phyloP scores from a whole-genome alignment of 2,113 vertebrate genomes.

The Chunga burmeisteri region DNA sequence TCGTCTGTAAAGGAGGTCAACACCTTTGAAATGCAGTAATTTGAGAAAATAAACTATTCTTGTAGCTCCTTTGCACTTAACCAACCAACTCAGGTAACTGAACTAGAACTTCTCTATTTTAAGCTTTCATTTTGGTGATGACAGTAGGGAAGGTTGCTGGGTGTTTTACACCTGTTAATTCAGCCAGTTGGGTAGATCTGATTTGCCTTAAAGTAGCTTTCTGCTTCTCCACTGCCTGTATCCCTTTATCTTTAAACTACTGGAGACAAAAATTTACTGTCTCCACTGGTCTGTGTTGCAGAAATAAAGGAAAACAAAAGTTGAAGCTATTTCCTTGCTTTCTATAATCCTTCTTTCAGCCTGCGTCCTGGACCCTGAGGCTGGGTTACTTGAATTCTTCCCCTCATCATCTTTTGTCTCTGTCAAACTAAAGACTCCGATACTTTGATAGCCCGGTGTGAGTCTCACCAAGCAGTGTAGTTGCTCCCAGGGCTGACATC shows the following conservation, averaged over 20 bases:
- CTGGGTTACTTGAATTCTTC: neutral
- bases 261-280: neutral
- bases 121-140: neutral
- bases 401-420: neutral
- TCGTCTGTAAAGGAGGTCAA: neutral
- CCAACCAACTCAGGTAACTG: neutral
- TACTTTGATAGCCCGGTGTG: neutral
- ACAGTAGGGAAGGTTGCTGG: neutral
- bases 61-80: neutral
- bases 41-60: neutral
- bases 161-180: neutral
- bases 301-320: neutral
- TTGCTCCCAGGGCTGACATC: neutral
- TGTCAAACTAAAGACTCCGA: neutral
- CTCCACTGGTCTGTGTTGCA: neutral
- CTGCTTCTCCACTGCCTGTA: neutral
- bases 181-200: neutral
- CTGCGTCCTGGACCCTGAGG: neutral
- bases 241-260: neutral
- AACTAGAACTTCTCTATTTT: neutral
- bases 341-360: neutral
- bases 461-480: neutral
- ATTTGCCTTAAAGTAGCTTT: neutral
- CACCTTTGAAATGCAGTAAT: neutral
- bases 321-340: neutral